Evolutionary conservation across 2,113 vertebrate genomes (phyloP), one percentile per base, ranked within the genome.

Genomic region (Indicator maculatus): DNA sequence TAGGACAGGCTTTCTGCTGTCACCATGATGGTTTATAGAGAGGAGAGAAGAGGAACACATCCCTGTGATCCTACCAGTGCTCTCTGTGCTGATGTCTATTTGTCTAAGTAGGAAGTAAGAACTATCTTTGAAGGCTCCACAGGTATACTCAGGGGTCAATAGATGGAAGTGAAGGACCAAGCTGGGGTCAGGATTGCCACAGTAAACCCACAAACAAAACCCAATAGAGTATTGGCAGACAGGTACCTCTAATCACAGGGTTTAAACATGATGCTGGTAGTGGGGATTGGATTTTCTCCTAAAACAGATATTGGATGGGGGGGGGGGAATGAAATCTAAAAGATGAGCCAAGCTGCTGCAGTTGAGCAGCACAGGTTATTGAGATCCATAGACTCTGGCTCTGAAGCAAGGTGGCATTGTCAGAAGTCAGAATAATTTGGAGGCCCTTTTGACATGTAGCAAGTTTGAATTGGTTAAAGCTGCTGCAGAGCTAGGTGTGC

Each of bases 301-400:
- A 69, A 69, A 79, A 73, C 31, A 64, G 9, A 45, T 45, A 44
- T 1, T 69, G 55, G 33, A 66, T 26, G 24, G 6, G 10, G 5
- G 6, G 8, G 11, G 2, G 1, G 2, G 23, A 66, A 52, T 30
- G 27, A 4, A 8, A 0, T 52, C 28, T 55, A 16, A 41, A 74
- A 84, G n/a, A 12, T 36, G 9, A 75, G 16, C 4, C 33, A 80
- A 28, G 11, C 24, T 66, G 27, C 20, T 76, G 33, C 1, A 0
- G 11, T 20, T 81, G 65, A 77, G 45, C 81, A 88, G 45, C 7
- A 44, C 7, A 44, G 30, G 36, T 44, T 63, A 26, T 72, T 88
- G 39, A 81, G 39, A 61, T 31, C 17, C 10, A 50, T 10, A 36
- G 38, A 70, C 52, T 53, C 44, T 56, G 16, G 67, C 44, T 90